phyloP scores from a whole-genome alignment of 2,113 vertebrate genomes.

The Clarias batrachus region DNA sequence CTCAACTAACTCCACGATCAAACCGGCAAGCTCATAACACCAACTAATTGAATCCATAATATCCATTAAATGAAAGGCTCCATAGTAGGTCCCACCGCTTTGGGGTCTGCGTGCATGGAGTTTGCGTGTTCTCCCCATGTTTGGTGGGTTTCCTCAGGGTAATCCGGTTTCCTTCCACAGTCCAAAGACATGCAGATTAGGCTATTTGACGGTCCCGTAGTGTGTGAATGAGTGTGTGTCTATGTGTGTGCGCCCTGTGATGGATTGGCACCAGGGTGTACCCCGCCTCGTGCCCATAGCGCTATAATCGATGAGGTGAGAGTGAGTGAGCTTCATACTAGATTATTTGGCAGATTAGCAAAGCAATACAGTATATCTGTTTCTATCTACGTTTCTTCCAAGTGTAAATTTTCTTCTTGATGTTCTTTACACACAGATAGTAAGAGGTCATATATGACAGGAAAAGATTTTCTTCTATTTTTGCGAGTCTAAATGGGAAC shows the following conservation, averaged over 20 bases:
- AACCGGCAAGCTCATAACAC: background rate
- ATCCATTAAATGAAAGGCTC: background rate
- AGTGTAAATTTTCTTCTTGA: background rate
- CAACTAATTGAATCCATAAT: background rate
- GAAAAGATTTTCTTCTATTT: background rate
- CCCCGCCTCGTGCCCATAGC: too few relatives aligned
- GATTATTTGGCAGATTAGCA: background rate
- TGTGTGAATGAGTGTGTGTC: too few relatives aligned
- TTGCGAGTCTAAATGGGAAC: background rate
- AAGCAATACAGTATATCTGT: background rate
- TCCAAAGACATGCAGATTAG: too few relatives aligned
- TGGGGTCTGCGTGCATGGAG: too few relatives aligned
- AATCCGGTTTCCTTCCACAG: too few relatives aligned
- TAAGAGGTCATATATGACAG: background rate
- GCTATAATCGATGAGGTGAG: too few relatives aligned
- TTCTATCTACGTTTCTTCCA: background rate
- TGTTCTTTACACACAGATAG: background rate
- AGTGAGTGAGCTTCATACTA: background rate
- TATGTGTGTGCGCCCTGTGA: too few relatives aligned
- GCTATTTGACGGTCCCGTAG: too few relatives aligned
- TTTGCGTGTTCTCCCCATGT: too few relatives aligned
- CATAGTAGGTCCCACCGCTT: background rate
- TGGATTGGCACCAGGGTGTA: too few relatives aligned
- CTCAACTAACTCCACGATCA: background rate
- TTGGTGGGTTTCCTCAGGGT: too few relatives aligned